A percentile compares a stretch with the other conserved stretches of the same genome.
phyloP scores from a whole-genome alignment of 2,888 invertebrate species.

The Petrolisthes cinctipes region DNA sequence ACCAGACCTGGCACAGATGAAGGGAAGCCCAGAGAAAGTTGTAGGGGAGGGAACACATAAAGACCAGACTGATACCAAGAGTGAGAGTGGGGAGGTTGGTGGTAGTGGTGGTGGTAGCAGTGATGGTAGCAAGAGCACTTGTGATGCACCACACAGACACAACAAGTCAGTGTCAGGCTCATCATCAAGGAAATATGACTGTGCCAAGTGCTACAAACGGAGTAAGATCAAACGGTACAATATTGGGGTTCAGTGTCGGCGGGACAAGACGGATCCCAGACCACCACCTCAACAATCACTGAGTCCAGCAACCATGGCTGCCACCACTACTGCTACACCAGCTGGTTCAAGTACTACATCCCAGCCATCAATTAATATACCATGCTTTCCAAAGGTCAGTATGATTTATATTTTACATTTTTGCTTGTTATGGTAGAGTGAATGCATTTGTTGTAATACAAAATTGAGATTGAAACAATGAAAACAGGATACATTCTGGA shows the following conservation, averaged over 20 bases:
- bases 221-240: conserved; percentile 80
- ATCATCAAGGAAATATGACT: conserved; percentile 50
- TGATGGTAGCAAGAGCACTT: neutral
- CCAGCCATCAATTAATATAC: neutral
- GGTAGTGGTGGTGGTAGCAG: neutral
- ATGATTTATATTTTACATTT: too few relatives aligned
- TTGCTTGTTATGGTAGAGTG: too few relatives aligned
- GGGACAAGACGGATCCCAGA: conserved; percentile 70
- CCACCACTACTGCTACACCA: conserved; percentile 22
- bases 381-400: conserved; percentile 24
- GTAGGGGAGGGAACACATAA: neutral
- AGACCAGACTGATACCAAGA: neutral
- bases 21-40: conserved; percentile 19
- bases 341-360: neutral
- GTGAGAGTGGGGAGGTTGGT: conserved; percentile 23
- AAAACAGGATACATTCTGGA: too few relatives aligned
- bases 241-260: conserved; percentile 80
- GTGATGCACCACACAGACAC: conserved; percentile 34
- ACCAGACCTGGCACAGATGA: conserved; percentile 13
- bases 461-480: too few relatives aligned
- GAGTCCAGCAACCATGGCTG: neutral
- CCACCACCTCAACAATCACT: neutral
- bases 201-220: conserved; percentile 68
- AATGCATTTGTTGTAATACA: too few relatives aligned
- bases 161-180: conserved; percentile 33